Percentiles rank a stretch among this genome's conserved stretches.
Conservation (phyloP, 1,140 invertebrate genomes). For the Wasmannia auropunctata region DNA sequence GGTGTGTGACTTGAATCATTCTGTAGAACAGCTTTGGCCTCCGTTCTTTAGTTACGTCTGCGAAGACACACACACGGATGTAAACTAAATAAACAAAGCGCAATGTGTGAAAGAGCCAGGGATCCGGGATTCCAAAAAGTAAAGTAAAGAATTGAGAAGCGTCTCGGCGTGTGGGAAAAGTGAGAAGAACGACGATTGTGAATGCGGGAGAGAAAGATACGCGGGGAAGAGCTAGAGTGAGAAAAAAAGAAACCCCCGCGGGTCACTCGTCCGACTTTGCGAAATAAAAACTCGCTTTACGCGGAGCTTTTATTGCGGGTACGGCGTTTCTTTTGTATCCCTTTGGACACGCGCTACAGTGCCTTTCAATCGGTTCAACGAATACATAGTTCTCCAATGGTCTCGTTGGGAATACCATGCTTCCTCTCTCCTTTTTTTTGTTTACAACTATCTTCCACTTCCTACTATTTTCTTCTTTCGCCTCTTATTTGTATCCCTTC, state of each 20-base stretch:
- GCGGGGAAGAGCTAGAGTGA: neutral
- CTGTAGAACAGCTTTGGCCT: neutral
- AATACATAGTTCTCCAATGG: conserved; percentile 75
- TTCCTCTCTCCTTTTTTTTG: conserved; percentile 35
- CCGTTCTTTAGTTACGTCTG: conserved; percentile 38
- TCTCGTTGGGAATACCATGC: conserved; percentile 67
- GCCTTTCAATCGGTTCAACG: conserved; percentile 81
- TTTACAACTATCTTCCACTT: conserved; percentile 57
- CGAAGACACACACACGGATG: neutral
- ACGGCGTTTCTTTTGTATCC: conserved; percentile 80
- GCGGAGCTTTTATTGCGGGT: conserved; percentile 82
- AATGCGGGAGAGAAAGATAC: conserved; percentile 10
- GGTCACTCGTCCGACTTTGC: conserved; percentile 80
- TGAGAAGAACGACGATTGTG: conserved; percentile 37
- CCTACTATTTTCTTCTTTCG: conserved; percentile 17
- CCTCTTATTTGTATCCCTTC: conserved; percentile 10
- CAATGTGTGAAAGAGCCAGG: conserved; percentile 13
- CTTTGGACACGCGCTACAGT: conserved; percentile 72
- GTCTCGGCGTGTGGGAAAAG: conserved; percentile 6
- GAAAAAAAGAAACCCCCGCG: conserved; percentile 71
- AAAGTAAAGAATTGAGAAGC: conserved; percentile 65
- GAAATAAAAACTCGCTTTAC: conserved; percentile 84
- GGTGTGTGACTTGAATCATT: neutral
- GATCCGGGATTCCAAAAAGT: conserved; percentile 54
- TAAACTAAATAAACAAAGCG: conserved; percentile 64